Evolutionary conservation across 2,113 vertebrate genomes (phyloP).

Genomic region (Tragelaphus scriptus): DNA sequence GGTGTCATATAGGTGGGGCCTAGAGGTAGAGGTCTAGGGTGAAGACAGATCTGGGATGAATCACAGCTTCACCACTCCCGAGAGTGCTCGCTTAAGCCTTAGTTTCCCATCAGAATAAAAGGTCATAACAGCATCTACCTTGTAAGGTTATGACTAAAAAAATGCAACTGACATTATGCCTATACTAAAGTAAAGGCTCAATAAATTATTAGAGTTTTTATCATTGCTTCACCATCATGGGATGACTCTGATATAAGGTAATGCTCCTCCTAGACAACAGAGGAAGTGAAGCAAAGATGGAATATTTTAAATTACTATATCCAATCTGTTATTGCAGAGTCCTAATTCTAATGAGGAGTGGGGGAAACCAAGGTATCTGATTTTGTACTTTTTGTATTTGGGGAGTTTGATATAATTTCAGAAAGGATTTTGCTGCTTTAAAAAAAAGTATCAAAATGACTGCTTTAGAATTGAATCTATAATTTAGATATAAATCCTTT

Average conservation of each 20-base stretch:
- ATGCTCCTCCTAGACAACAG: not conserved
- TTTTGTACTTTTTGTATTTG: conserved; percentile 30
- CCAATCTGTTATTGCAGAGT: not conserved
- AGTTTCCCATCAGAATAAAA: conserved; percentile 4
- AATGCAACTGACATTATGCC: not conserved
- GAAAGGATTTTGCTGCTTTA: conserved; percentile 18
- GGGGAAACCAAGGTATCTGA: not conserved
- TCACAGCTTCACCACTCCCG: not conserved
- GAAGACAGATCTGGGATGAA: not conserved
- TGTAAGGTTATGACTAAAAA: conserved; percentile 19
- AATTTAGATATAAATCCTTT: conserved; percentile 17
- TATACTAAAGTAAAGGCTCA: conserved; percentile 11
- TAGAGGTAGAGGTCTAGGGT: not conserved
- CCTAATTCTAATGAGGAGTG: not conserved
- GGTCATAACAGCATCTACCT: not conserved
- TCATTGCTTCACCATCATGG: not conserved
- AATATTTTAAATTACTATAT: not conserved
- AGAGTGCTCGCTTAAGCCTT: not conserved
- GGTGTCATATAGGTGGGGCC: not conserved
- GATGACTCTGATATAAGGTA: not conserved
- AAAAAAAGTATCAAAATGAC: not conserved
- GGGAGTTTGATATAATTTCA: conserved; percentile 26
- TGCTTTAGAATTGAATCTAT: not conserved
- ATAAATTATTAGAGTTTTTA: not conserved
- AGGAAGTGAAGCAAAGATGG: not conserved